Evolutionary conservation across 1,140 invertebrate genomes (phyloP), one percentile per base, ranked within the genome.

Genomic region (Heliconius eleuchia): DNA sequence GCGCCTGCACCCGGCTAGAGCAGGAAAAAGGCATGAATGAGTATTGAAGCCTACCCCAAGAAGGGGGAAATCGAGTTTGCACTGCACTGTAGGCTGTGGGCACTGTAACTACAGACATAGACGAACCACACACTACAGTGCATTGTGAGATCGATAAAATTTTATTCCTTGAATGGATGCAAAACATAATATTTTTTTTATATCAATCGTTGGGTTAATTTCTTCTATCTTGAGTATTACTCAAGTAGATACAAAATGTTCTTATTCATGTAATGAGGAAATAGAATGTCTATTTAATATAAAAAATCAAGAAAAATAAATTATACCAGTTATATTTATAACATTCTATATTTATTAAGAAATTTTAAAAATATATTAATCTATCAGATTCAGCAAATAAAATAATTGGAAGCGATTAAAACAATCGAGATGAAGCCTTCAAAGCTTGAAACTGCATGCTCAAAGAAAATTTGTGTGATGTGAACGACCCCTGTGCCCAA

Each of bases 1-100:
- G 85, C 85, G 80, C 82, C 77, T 55, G 77, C 85, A 74, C 81
- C 83, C 86, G 71, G 91, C 80, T 81, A 92, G 92, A 94, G 86
- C 83, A 85, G 91, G 92, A 94, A 92, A 91, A 92, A 91, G 84
- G 88, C 89, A 94, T 94, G 92, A 94, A 94, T 94, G 92, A 92
- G 92, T 91, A 90, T 92, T 87, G 88, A 92, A 92, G 92, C 92
- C 92, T 93, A 91, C 90, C 89, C 92, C 89, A 91, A 91, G 89
- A 91, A 93, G 92, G 91, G 92, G 92, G 91, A 91, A 92, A 93
- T 92, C 89, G 88, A 92, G 91, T 92, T 93, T 92, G 87, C 85
- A 92, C 88, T 92, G 92, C 89, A 92, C 88, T 92, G 92, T 90
- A 85, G 91, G 88, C 86, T 88, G 82, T 80, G 78, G 80, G 80